A percentile compares a stretch with the other conserved stretches of the same genome.
phyloP scores from a whole-genome alignment of 2,797 vertebrate genomes.

The Salmo trutta region DNA sequence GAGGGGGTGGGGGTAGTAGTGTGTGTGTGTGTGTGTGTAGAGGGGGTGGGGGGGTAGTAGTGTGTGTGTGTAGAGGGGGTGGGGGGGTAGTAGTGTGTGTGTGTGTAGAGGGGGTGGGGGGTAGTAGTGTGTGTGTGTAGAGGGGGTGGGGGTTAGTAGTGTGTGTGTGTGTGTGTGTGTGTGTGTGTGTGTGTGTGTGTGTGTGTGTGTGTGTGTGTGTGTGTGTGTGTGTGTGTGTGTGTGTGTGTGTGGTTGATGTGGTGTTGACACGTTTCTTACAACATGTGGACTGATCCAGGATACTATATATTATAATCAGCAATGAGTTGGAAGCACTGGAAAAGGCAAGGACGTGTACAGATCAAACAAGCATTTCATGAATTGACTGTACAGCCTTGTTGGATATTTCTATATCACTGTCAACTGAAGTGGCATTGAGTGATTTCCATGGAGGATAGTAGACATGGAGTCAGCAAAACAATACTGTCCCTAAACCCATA shows the following conservation, averaged over 20 bases:
- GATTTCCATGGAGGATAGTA: background rate
- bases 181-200: background rate
- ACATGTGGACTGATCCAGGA: conserved; percentile 11
- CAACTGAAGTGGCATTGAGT: background rate
- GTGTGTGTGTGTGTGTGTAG: too few relatives aligned
- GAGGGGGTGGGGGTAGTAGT: too few relatives aligned
- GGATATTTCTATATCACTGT: background rate
- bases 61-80: too few relatives aligned
- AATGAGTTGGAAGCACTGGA: background rate
- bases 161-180: background rate
- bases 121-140: too few relatives aligned
- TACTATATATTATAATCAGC: background rate
- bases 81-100: too few relatives aligned
- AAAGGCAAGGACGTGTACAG: background rate
- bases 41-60: too few relatives aligned
- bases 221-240: too few relatives aligned
- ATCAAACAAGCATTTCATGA: background rate
- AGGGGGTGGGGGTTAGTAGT: too few relatives aligned
- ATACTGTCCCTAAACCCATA: background rate
- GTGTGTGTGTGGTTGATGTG: too few relatives aligned
- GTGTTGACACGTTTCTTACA: background rate
- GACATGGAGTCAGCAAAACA: conserved; percentile 9
- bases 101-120: too few relatives aligned
- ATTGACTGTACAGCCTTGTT: background rate
- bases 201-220: too few relatives aligned